Conservation (phyloP, 2,888 invertebrate genomes). For the Philereme transversata region DNA sequence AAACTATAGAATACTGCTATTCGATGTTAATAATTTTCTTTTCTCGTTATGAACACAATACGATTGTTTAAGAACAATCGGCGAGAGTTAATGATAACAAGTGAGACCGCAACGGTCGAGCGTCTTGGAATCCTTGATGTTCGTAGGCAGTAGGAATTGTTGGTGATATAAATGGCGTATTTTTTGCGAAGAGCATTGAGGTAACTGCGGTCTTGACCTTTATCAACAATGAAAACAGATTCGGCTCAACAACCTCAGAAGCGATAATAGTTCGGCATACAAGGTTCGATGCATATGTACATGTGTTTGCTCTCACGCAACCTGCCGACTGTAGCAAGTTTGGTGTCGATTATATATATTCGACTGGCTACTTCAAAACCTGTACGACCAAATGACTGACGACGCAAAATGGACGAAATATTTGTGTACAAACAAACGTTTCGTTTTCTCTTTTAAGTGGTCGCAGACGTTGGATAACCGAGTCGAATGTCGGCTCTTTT, state of each 20-base stretch:
- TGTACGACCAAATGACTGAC: constrained; percentile 46
- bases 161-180: constrained; percentile 45
- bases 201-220: constrained; percentile 67
- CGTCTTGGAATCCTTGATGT: constrained; percentile 55
- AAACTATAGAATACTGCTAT: constrained; percentile 34
- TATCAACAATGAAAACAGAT: constrained; percentile 59
- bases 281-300: constrained; percentile 61
- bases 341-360: constrained; percentile 59
- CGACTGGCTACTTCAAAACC: constrained; percentile 65
- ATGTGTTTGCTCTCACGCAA: constrained; percentile 75
- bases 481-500: constrained; percentile 31
- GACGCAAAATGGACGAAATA: constrained; percentile 68
- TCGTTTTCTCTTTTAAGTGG: constrained; percentile 67
- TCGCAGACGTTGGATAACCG: constrained; percentile 51
- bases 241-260: constrained; percentile 51
- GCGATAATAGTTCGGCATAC: constrained; percentile 58
- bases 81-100: constrained; percentile 71
- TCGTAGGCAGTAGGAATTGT: constrained; percentile 39
- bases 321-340: constrained; percentile 58
- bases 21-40: constrained; percentile 51
- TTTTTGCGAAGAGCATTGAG: constrained; percentile 49
- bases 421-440: constrained; percentile 69
- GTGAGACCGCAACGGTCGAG: constrained; percentile 48
- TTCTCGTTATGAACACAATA: constrained; percentile 61
- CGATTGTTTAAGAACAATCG: constrained; percentile 67